phyloP scores from a whole-genome alignment of 2,113 vertebrate species.

The Varanus komodoensis region DNA sequence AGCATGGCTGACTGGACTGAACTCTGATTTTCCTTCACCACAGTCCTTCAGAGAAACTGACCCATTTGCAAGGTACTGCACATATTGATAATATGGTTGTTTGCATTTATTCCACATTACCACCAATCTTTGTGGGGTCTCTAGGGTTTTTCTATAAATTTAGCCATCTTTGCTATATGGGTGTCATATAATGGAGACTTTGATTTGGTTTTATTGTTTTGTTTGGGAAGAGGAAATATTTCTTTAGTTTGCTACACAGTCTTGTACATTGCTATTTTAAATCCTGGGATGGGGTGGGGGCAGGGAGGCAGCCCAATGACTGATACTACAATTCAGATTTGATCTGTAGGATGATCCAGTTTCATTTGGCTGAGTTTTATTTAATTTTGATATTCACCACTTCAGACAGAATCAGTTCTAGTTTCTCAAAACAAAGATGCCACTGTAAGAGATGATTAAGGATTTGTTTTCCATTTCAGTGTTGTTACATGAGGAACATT shows the following conservation, averaged over 20 bases:
- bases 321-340: fast-evolving
- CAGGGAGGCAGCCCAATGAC: background rate
- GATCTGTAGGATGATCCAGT: background rate
- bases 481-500: fast-evolving
- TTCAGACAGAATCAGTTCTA: background rate
- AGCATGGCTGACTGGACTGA: too few relatives aligned
- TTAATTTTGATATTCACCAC: slow-evolving; percentile 8
- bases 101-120: background rate
- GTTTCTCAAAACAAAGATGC: background rate
- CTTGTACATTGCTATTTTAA: background rate
- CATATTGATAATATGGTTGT: fast-evolving
- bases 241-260: background rate
- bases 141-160: background rate
- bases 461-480: background rate
- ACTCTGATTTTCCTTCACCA: too few relatives aligned
- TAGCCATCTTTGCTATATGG: slow-evolving; percentile 14
- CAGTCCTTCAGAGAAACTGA: background rate
- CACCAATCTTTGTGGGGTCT: fast-evolving
- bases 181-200: too few relatives aligned
- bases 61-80: background rate
- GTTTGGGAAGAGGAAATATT: background rate
- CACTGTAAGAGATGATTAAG: slow-evolving; percentile 9
- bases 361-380: background rate
- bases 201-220: background rate
- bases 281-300: background rate